These are phyloP conservation scores for Drosophila sp. DNA, from an alignment of 1,140 invertebrate species.

Conservation along the genomic window DNA sequence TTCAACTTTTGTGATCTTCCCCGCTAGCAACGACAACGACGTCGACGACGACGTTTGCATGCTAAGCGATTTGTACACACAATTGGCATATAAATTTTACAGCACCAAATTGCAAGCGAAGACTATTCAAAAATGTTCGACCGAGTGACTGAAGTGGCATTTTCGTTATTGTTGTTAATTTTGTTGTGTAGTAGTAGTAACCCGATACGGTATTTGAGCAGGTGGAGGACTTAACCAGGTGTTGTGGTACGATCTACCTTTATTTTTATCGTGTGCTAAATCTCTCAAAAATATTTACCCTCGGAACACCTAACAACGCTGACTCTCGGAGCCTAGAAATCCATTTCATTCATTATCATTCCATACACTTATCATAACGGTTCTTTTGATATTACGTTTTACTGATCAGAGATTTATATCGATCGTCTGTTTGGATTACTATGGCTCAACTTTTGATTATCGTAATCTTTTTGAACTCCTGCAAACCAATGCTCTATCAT, in stretches of 20 bases:
- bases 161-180: constrained; percentile 7
- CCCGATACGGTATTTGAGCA: constrained; percentile 28
- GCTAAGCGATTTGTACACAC: constrained; percentile 51
- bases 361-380: too few relatives aligned
- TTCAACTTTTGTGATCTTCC: constrained; percentile 50
- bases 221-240: constrained; percentile 4
- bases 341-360: too few relatives aligned
- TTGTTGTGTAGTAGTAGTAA: constrained; percentile 11
- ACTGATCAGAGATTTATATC: too few relatives aligned
- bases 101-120: constrained; percentile 32
- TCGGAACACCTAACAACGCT: too few relatives aligned
- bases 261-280: constrained; percentile 2
- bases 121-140: constrained; percentile 19
- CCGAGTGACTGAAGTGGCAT: constrained; percentile 18
- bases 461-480: too few relatives aligned
- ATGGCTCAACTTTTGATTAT: too few relatives aligned
- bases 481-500: too few relatives aligned
- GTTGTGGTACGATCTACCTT: constrained; percentile 2
- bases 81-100: constrained; percentile 67
- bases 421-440: too few relatives aligned
- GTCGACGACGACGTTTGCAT: constrained; percentile 48
- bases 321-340: too few relatives aligned
- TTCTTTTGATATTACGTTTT: too few relatives aligned
- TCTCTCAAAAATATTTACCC: neutral
- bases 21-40: constrained; percentile 29